These are phyloP conservation scores for Liasis olivaceus DNA, from an alignment of 2,797 vertebrate species.

Conservation along the genomic window DNA sequence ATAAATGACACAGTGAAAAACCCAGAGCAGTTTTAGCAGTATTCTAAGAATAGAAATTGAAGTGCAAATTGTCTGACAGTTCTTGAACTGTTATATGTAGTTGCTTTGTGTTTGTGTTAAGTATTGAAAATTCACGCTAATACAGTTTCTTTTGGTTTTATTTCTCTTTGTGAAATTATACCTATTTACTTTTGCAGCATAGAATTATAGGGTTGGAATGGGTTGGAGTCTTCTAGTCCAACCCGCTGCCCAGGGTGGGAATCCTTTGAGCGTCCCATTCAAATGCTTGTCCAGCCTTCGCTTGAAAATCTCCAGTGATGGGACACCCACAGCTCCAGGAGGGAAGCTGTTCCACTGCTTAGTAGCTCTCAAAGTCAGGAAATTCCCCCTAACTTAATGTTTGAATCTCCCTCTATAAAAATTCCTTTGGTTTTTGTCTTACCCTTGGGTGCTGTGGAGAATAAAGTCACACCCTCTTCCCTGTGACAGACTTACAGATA, in stretches of 20 bases:
- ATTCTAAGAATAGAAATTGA: slow-evolving; percentile 37
- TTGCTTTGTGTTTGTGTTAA: not conserved
- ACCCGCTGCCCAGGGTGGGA: too few relatives aligned
- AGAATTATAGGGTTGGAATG: not conserved
- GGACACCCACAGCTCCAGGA: not conserved
- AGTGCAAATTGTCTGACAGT: not conserved
- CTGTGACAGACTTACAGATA: not conserved
- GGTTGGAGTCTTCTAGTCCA: not conserved
- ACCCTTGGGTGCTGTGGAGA: not conserved
- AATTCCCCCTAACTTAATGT: not conserved
- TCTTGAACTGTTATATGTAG: too few relatives aligned
- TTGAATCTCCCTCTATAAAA: not conserved
- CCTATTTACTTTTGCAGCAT: not conserved
- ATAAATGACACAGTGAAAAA: slow-evolving; percentile 29
- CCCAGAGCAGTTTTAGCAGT: slow-evolving; percentile 19
- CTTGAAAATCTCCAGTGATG: not conserved
- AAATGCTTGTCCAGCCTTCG: not conserved
- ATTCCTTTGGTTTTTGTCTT: not conserved
- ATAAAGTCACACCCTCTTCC: not conserved
- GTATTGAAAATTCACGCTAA: not conserved
- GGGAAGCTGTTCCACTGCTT: not conserved
- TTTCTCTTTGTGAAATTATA: not conserved
- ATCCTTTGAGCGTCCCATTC: not conserved
- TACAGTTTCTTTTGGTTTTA: not conserved
- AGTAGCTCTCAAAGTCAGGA: not conserved